These are phyloP conservation scores for Pseudopleuronectes americanus DNA, from an alignment of 2,797 vertebrate species.

Conservation along the genomic window DNA sequence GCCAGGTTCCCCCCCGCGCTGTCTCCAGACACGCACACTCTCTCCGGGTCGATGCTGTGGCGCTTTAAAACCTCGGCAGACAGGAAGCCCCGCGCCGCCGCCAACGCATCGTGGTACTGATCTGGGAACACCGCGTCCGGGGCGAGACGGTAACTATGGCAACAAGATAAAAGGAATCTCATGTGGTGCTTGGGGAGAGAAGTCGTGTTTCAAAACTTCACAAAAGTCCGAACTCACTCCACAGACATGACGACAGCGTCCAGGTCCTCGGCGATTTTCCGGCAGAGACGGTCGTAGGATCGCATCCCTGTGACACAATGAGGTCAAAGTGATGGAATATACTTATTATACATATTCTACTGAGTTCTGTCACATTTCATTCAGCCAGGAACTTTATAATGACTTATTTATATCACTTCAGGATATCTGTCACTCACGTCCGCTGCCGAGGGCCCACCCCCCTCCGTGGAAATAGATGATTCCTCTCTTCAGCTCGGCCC, in stretches of 20 bases:
- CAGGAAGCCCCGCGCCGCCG: conserved; percentile 88
- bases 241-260: conserved; percentile 92
- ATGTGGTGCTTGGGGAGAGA: no score
- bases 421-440: conserved; percentile 83
- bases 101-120: conserved; percentile 88
- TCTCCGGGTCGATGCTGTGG: conserved; percentile 86
- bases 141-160: conserved; percentile 90
- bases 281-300: conserved; percentile 91
- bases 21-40: conserved; percentile 93
- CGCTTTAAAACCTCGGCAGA: conserved; percentile 81
- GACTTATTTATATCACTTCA: no score
- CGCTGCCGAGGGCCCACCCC: conserved; percentile 92
- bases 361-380: no score
- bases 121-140: conserved; percentile 91
- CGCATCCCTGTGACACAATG: conserved; percentile 83
- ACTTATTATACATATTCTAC: no score
- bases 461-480: conserved; percentile 95
- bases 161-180: background rate
- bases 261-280: conserved; percentile 89
- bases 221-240: conserved; percentile 86
- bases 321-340: background rate
- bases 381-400: no score
- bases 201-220: background rate
- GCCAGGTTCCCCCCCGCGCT: conserved; percentile 96
- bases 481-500: conserved; percentile 79